These are phyloP conservation scores for Raja brachyura DNA, from an alignment of 2,113 vertebrate species.

Conservation along the genomic window DNA sequence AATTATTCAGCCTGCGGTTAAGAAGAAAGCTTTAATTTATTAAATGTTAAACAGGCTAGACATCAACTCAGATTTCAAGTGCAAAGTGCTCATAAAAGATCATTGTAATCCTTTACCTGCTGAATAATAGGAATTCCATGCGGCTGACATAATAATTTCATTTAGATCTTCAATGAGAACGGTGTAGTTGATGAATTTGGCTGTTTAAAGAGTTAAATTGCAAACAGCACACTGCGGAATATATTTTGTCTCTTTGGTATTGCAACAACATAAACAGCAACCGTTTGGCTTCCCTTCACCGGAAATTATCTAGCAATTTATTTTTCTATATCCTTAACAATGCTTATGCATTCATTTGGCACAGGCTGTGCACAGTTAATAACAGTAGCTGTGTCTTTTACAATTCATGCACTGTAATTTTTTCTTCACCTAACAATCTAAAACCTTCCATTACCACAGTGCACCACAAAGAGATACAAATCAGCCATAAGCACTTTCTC, in stretches of 20 bases:
- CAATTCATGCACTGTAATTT: constrained; percentile 6
- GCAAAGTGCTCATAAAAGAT: not conserved
- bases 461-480: not conserved
- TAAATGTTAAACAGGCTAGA: not conserved
- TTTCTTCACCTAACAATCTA: not conserved
- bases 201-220: not conserved
- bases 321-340: not conserved
- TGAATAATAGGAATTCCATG: not conserved
- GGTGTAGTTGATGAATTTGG: not conserved
- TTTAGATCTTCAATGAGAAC: not conserved
- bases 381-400: not conserved
- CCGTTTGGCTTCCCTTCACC: not conserved
- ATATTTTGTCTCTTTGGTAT: not conserved
- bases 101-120: too few relatives aligned
- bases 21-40: not conserved
- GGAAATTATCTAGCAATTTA: not conserved
- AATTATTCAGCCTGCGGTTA: not conserved
- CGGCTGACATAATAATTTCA: not conserved
- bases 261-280: not conserved
- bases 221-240: not conserved
- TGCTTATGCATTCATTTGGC: not conserved
- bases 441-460: not conserved
- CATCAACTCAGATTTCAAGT: not conserved
- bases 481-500: constrained; percentile 15
- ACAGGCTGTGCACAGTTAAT: constrained; percentile 1